A percentile compares a stretch with the other conserved stretches of the same genome.
phyloP scores from a whole-genome alignment of 2,888 invertebrate species.

The Dorcus hopei region DNA sequence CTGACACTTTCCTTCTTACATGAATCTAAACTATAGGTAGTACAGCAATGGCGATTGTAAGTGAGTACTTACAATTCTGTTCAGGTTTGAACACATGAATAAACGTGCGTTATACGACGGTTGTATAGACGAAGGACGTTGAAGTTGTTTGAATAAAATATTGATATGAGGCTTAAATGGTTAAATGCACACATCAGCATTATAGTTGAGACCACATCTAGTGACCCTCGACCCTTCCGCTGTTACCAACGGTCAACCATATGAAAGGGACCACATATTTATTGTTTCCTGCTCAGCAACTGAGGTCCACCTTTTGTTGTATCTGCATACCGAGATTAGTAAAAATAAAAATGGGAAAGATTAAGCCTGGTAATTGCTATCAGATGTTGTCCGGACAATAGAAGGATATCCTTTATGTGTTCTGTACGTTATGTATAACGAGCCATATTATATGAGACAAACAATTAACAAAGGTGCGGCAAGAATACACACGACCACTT shows the following conservation, averaged over 20 bases:
- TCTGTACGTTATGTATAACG: conserved; percentile 32
- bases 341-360: conserved; percentile 36
- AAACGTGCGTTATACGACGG: too few species aligned
- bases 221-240: conserved; percentile 31
- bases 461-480: conserved; percentile 28
- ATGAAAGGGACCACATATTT: conserved; percentile 31
- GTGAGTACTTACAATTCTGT: too few species aligned
- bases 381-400: conserved; percentile 35
- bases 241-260: conserved; percentile 29
- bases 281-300: conserved; percentile 36
- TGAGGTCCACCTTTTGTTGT: conserved; percentile 36
- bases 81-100: too few species aligned
- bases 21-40: too few species aligned
- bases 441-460: conserved; percentile 31
- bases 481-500: conserved; percentile 22
- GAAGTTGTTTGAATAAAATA: conserved; percentile 2
- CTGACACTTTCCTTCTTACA: too few species aligned
- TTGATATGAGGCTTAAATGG: conserved; percentile 20
- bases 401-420: conserved; percentile 36
- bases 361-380: conserved; percentile 35
- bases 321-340: conserved; percentile 36
- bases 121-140: not conserved
- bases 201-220: conserved; percentile 25
- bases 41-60: too few species aligned
- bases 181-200: conserved; percentile 25